phyloP scores from a whole-genome alignment of 2,888 invertebrate species.

The Megastigmus dorsalis region DNA sequence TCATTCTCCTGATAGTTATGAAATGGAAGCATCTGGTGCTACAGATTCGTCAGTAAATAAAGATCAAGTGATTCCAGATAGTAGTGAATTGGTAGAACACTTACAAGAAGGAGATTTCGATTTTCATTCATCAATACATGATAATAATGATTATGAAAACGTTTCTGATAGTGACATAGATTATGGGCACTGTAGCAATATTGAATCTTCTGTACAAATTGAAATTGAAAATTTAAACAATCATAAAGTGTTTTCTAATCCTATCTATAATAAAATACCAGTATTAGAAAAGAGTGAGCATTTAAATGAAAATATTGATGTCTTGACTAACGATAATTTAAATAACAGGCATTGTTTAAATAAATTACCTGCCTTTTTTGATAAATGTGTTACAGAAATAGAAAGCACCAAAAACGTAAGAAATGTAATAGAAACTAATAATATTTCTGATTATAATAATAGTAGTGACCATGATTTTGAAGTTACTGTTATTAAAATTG shows the following conservation, averaged over 20 bases:
- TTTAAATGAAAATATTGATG: no score
- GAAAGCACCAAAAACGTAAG: no score
- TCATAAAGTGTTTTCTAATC: no score
- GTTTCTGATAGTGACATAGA: conserved; percentile 5
- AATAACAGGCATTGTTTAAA: conserved; percentile 13
- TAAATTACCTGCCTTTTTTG: conserved; percentile 1
- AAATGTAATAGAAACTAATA: not conserved
- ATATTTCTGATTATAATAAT: not conserved
- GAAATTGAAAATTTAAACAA: not conserved
- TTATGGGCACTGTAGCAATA: not conserved
- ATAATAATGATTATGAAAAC: not conserved
- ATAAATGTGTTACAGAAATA: conserved; percentile 25
- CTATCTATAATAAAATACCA: no score
- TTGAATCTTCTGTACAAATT: not conserved
- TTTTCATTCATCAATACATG: conserved; percentile 25
- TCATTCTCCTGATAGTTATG: not conserved
- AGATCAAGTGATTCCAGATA: conserved; percentile 31
- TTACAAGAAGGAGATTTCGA: conserved; percentile 48
- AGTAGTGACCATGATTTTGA: not conserved
- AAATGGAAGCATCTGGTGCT: not conserved
- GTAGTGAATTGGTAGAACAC: not conserved
- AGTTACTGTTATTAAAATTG: not conserved
- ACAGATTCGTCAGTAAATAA: not conserved
- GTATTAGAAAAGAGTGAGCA: no score
- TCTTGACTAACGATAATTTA: no score